A percentile compares a stretch with the other conserved stretches of the same genome.
Conservation (phyloP, 2,888 invertebrate species). For the Latheticus oryzae region DNA sequence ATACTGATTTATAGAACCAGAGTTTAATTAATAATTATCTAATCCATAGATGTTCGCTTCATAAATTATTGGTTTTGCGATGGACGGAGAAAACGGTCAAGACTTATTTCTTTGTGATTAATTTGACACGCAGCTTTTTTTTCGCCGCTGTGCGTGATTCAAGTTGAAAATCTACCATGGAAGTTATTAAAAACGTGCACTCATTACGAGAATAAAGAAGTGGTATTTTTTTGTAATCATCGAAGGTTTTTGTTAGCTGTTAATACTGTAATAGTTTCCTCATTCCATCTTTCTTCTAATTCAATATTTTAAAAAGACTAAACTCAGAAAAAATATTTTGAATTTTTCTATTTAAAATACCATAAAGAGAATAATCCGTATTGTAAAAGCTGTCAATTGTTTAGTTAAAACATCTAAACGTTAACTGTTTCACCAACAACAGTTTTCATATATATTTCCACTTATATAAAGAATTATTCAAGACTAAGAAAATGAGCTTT, state of each 20-base stretch:
- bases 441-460: no score
- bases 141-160: slow-evolving; percentile 11
- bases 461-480: no score
- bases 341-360: no score
- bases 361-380: no score
- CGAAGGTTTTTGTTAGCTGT: slow-evolving; percentile 14
- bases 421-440: no score
- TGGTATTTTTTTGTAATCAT: slow-evolving; percentile 13
- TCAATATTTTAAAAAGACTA: no score
- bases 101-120: slow-evolving; percentile 16
- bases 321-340: no score
- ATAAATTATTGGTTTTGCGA: slow-evolving; percentile 24
- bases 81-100: slow-evolving; percentile 7
- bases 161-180: slow-evolving; percentile 21
- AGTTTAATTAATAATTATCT: slow-evolving; percentile 22
- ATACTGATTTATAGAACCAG: background rate
- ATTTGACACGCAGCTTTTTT: slow-evolving; percentile 26
- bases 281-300: no score
- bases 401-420: no score
- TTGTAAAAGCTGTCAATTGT: no score
- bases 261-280: no score
- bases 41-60: slow-evolving; percentile 15
- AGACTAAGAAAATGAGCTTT: no score
- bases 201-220: slow-evolving; percentile 10
- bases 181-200: slow-evolving; percentile 28